phyloP scores from a whole-genome alignment of 92 coral and sea anemone genomes.

The Meandrina meandrites region DNA sequence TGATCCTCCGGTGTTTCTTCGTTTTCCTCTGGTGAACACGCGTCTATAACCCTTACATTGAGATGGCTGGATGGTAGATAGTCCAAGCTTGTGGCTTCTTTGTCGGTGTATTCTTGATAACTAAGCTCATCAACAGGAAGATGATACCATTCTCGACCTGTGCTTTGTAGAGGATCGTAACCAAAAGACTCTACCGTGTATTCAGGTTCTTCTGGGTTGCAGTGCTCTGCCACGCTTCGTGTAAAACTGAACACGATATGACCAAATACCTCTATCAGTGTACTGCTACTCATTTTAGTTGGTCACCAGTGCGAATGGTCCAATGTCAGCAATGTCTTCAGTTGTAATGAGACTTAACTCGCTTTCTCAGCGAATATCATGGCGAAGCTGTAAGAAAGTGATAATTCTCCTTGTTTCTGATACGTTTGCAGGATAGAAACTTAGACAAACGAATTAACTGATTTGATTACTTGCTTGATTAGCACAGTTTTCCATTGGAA shows the following conservation, averaged over 20 bases:
- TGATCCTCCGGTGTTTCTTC: conserved; percentile 9
- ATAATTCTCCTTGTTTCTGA: background rate
- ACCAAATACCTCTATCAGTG: conserved; percentile 16
- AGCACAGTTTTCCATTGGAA: too few relatives aligned
- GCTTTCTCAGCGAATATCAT: background rate
- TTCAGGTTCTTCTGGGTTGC: conserved; percentile 30
- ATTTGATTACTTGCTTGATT: too few relatives aligned
- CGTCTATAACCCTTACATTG: too few relatives aligned
- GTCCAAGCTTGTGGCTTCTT: background rate
- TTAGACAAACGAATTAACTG: background rate
- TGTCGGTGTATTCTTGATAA: conserved; percentile 34
- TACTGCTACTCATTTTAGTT: background rate
- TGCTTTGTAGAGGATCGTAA: conserved; percentile 35
- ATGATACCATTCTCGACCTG: conserved; percentile 31
- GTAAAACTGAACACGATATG: conserved; percentile 21
- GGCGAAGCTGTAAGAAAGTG: background rate
- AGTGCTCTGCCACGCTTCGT: conserved; percentile 30
- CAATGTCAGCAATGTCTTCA: background rate
- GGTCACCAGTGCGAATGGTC: background rate
- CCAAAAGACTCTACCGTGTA: conserved; percentile 25
- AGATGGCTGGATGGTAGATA: background rate
- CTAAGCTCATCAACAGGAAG: conserved; percentile 23
- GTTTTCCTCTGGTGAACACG: background rate
- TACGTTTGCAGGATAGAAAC: background rate
- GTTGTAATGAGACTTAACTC: background rate